These are phyloP conservation scores for Brachyhypopomus occidentalis DNA, from an alignment of 2,113 vertebrate genomes.

Conservation along the genomic window DNA sequence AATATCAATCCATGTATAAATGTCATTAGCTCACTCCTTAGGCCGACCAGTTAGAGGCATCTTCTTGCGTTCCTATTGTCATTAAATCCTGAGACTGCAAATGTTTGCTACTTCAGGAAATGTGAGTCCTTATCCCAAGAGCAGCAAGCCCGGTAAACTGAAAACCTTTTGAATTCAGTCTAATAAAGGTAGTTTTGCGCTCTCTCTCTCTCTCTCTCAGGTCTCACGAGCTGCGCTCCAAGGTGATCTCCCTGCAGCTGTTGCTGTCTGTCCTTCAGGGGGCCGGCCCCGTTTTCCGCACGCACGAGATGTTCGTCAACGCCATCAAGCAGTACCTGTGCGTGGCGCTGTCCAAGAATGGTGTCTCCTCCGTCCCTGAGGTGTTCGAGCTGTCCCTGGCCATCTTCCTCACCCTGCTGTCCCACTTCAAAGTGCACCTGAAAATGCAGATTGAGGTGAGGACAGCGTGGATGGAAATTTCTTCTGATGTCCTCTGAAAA, in stretches of 20 bases:
- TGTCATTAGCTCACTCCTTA: not conserved
- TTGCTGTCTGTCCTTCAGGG: conserved; percentile 93
- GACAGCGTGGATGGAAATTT: not conserved
- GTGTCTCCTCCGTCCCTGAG: conserved; percentile 96
- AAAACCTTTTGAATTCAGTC: not conserved
- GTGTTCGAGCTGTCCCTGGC: conserved; percentile 97
- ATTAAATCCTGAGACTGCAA: not conserved
- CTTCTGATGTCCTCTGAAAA: not conserved
- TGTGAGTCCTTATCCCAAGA: not conserved
- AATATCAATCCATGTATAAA: not conserved
- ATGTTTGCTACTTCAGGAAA: not conserved
- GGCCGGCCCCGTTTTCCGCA: conserved; percentile 92
- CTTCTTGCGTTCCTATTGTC: not conserved
- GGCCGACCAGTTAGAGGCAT: not conserved
- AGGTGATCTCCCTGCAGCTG: conserved; percentile 94
- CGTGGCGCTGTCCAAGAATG: conserved; percentile 95
- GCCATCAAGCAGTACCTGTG: conserved; percentile 98
- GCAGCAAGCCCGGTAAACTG: not conserved
- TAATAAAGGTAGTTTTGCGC: not conserved
- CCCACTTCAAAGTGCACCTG: conserved; percentile 95
- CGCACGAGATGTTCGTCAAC: conserved; percentile 97
- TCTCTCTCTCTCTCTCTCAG: conserved; percentile 64
- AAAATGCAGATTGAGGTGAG: conserved; percentile 99
- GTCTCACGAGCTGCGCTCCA: conserved; percentile 94
- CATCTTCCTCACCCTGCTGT: conserved; percentile 95